Evolutionary conservation across 64 coral and sea anemone species (phyloP), one percentile per base, ranked within the genome.

Genomic region (Stylophora pistillata): DNA sequence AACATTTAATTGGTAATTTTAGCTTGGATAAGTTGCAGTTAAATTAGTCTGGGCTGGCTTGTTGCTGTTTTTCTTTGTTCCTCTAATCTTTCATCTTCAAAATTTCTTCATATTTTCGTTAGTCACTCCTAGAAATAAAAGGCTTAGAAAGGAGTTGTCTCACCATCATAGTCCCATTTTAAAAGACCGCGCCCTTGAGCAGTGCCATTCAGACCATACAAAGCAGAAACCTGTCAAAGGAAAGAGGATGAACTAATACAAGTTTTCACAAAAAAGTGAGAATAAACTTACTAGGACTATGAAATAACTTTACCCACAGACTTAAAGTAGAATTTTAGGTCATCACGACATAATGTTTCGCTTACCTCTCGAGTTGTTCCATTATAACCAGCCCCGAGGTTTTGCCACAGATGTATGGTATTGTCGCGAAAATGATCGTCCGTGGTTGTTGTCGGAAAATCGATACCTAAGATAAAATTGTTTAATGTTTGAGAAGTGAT

Each of bases 111-210:
- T 47, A 47, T 47, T 4, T 47, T 47, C 3, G 37, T 47, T 47
- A 7, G 37, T 47, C 37, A 47, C 37, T 7, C 37, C 37, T 47
- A 47, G 37, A 47, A 47, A 47, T 47, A 7, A 47, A 7, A 47
- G 37, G 37, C 37, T 47, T 47, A 47, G 37, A 7, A 47, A 47
- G 3, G 37, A 47, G 7, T 47, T 86, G 10, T 64, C 79, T 85
- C 37, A 94, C 95, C 95, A 76, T 98, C 95, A 86, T 82, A 98
- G 41, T 98, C 95, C 85, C 89, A 93, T n/a, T 98, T 98, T 20
- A 98, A 61, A 30, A 98, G 68, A 26, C 95, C 95, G 32, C 95
- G 70, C 23, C 95, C 95, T 75, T 98, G 95, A 53, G 77, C 87
- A 2, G 95, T 98, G 17, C 88, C 77, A 66, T 98, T 91, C 21